Percentiles rank a stretch among this genome's conserved stretches.
Evolutionary conservation across 2,888 invertebrate species (phyloP).

Genomic region (Sinotaia quadrata): DNA sequence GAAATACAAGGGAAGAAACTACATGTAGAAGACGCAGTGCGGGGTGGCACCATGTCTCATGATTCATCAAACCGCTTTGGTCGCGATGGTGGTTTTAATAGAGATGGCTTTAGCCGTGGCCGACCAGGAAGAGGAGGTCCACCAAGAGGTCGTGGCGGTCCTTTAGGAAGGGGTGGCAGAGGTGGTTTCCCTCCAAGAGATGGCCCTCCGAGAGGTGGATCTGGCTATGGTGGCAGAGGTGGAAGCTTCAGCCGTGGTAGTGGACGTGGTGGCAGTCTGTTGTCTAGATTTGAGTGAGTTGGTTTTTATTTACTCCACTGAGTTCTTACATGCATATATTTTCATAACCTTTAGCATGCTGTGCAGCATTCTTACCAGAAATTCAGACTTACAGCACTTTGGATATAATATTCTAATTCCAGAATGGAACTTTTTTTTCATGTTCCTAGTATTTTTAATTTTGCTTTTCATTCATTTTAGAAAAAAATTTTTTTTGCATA

Average conservation of each 20-base stretch:
- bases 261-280: constrained; percentile 26
- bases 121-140: constrained; percentile 7
- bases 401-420: no score
- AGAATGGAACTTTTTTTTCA: no score
- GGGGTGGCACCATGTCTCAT: constrained; percentile 22
- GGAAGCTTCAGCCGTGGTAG: constrained; percentile 30
- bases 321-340: background rate
- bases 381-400: no score
- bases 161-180: constrained; percentile 26
- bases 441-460: no score
- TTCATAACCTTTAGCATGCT: background rate
- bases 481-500: no score
- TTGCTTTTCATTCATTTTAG: no score
- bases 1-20: constrained; percentile 52
- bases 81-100: constrained; percentile 6
- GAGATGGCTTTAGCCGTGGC: constrained; percentile 19
- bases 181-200: constrained; percentile 32
- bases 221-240: constrained; percentile 30
- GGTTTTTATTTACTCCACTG: background rate
- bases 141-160: constrained; percentile 23
- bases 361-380: no score
- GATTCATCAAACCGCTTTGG: background rate
- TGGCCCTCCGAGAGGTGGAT: constrained; percentile 31
- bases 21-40: constrained; percentile 49
- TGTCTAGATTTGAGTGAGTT: constrained; percentile 29